Base-by-base conservation (phyloP, 1,140 invertebrate species). In the Aphaenogaster floridana region DNA sequence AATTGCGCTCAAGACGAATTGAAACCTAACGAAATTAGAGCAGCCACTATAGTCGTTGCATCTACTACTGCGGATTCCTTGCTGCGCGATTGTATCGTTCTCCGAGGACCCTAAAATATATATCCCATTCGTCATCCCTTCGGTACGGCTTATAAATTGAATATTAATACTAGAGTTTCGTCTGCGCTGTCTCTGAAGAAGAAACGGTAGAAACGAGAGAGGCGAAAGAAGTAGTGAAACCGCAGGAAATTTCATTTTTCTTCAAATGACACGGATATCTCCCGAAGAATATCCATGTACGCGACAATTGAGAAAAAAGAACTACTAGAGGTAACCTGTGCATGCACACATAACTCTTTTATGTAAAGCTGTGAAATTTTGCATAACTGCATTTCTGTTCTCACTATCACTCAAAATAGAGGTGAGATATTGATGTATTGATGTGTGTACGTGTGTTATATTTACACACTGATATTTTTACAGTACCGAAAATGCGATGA, bases 51-150 rank as follows among this genome's bases (percentile, higher is more conserved):
- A 28, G 28, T 28, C 17, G 72, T 17, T 11, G 34, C n/a, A 1
- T 28, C 28, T 28, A 28, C 57, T 21, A 28, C 48, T 6, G 9
- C 8, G 13, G 11, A 50, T 81, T 17, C 17, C 28, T 52, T 42
- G 8, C 36, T 9, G 9, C 0, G 28, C 4, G 34, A 81, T 36
- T 21, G 45, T 28, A 59, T 8, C 39, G 11, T 50, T 50, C 64
- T 34, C 54, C 54, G 17, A 36, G 48, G 48, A 59, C 3, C 21
- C 3, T 7, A n/a, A 42, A 28, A 7, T 86, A 42, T 48, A 54
- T 79, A 69, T 69, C 48, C 48, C n/a, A 89, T 87, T 79, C 72
- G 61, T 89, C 88, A 87, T 87, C 21, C 77, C 72, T 84, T 89
- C 66, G 39, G 61, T 81, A 78, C 64, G 45, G 61, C 52, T 57